Conservation (phyloP, 53 echinoderm and acorn worm species). For the Antedon mediterranea region DNA sequence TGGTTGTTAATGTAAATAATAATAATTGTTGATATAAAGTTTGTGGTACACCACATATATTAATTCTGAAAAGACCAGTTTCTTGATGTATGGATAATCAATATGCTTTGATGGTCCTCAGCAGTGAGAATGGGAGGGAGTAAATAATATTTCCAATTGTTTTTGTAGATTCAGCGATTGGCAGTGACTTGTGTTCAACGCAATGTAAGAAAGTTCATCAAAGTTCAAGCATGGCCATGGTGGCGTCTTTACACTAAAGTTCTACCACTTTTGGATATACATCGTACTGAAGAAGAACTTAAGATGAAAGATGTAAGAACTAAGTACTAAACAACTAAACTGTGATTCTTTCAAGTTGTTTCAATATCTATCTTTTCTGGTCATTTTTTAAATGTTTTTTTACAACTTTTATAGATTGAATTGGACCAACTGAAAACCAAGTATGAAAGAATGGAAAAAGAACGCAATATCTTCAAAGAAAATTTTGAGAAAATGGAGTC, state of each 20-base stretch:
- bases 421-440: slow-evolving; percentile 60
- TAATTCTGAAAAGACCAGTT: too few relatives aligned
- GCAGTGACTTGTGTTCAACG: slow-evolving; percentile 84
- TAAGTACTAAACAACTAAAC: too few relatives aligned
- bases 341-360: too few relatives aligned
- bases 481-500: slow-evolving; percentile 89
- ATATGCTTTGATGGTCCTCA: too few relatives aligned
- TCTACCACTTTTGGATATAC: slow-evolving; percentile 79
- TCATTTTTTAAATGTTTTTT: too few relatives aligned
- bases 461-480: slow-evolving; percentile 61
- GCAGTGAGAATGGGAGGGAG: too few relatives aligned
- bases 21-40: too few relatives aligned
- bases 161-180: slow-evolving; percentile 57
- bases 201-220: slow-evolving; percentile 82
- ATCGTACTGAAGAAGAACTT: slow-evolving; percentile 92
- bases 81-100: too few relatives aligned
- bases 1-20: too few relatives aligned
- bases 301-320: slow-evolving; percentile 90
- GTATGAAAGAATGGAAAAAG: slow-evolving; percentile 62
- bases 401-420: slow-evolving; percentile 37
- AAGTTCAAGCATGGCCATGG: slow-evolving; percentile 85
- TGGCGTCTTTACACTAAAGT: slow-evolving; percentile 93
- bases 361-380: too few relatives aligned
- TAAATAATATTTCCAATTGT: neutral
- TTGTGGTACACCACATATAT: too few relatives aligned